Conservation (phyloP, 2,888 invertebrate genomes). For the Abscondita cerata region DNA sequence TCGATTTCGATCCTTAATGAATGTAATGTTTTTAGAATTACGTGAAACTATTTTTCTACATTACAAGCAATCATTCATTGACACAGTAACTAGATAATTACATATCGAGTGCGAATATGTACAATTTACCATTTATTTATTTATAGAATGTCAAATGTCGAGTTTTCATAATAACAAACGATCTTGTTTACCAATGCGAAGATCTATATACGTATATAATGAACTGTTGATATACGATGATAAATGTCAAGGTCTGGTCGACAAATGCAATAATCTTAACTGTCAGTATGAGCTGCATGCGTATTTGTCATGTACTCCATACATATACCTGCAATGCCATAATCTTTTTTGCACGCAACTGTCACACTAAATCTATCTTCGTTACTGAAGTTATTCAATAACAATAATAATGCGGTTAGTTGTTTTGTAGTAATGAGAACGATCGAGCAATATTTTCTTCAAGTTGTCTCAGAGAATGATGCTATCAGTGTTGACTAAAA, state of each 20-base stretch:
- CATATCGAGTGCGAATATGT: conserved; percentile 43
- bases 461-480: no score
- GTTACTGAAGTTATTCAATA: not conserved
- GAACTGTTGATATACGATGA: conserved; percentile 47
- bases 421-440: no score
- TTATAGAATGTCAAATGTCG: conserved; percentile 31
- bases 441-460: no score
- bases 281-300: conserved; percentile 39
- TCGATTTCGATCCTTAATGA: no score
- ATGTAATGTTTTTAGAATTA: no score
- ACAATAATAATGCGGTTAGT: not conserved
- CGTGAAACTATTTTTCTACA: no score
- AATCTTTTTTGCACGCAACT: conserved; percentile 25
- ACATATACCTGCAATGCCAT: conserved; percentile 10
- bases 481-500: no score
- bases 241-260: conserved; percentile 49
- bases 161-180: conserved; percentile 28
- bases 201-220: conserved; percentile 48
- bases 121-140: conserved; percentile 31
- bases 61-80: conserved; percentile 39
- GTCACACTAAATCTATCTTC: conserved; percentile 16
- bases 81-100: conserved; percentile 46
- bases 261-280: conserved; percentile 49
- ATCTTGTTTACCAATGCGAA: conserved; percentile 37
- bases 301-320: conserved; percentile 24